These are phyloP conservation scores for Thyatira batis DNA, from an alignment of 2,888 invertebrate genomes.

Conservation along the genomic window DNA sequence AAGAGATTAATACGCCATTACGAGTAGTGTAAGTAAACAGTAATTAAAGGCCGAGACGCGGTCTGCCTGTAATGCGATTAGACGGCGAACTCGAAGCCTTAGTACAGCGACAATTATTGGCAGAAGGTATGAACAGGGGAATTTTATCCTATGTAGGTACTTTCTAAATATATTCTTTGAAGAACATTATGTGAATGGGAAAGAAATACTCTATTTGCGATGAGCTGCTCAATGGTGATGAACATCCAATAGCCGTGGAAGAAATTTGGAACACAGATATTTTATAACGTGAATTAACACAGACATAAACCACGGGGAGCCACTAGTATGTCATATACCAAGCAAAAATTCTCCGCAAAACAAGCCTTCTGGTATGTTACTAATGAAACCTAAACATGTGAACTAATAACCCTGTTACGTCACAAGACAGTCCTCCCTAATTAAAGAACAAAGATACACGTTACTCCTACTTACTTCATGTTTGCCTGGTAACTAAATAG, in stretches of 20 bases:
- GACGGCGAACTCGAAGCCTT: conserved; percentile 28
- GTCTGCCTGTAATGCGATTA: conserved; percentile 39
- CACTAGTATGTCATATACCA: too few relatives aligned
- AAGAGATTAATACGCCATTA: background rate
- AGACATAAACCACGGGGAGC: too few relatives aligned
- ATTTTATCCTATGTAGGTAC: background rate
- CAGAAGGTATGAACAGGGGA: background rate
- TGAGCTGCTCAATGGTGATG: too few relatives aligned
- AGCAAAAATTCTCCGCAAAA: background rate
- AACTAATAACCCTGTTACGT: background rate
- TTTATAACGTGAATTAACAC: too few relatives aligned
- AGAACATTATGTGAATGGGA: too few relatives aligned
- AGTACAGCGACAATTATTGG: conserved; percentile 27
- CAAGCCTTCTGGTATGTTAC: background rate
- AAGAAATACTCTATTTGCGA: too few relatives aligned
- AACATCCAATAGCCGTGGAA: too few relatives aligned
- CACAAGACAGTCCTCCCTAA: background rate
- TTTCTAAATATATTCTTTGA: background rate
- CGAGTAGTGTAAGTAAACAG: background rate
- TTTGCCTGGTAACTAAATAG: conserved; percentile 2
- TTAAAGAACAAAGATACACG: background rate
- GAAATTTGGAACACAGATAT: too few relatives aligned
- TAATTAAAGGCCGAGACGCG: conserved; percentile 8
- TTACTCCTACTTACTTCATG: background rate
- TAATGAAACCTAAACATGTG: background rate